Evolutionary conservation across 2,797 vertebrate genomes (phyloP), one percentile per base, ranked within the genome.

Genomic region (Hippocampus kuda): DNA sequence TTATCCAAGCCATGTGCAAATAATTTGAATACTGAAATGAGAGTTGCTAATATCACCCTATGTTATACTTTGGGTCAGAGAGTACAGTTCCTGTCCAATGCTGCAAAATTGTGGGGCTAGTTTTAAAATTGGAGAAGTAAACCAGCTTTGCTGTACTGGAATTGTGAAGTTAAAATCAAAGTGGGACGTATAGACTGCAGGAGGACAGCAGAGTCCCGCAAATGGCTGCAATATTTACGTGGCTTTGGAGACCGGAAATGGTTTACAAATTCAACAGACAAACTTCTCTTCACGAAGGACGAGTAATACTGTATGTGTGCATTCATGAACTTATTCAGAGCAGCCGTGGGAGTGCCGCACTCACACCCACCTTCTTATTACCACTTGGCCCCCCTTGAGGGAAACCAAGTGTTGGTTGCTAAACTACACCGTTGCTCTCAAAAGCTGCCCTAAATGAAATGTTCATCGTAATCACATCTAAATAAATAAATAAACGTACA

Each of bases 271-370:
- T 34, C 30, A 34, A 38, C 59, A 61, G 18, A 27, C 26, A 24
- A 73, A 70, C 71, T 67, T 67, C 75, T 83, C 68, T 62, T 78
- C 70, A 71, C 27, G 70, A 70, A 64, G 11, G 61, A 48, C 75
- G 73, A 79, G 42, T 70, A 71, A 38, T 7, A 38, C 34, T 7
- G 81, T 78, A 53, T 1, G 49, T 63, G 79, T 78, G 70, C 78
- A 74, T 77, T 68, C 20, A 2, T 74, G 75, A 79, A 77, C 79
- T 72, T 68, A 60, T 73, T 61, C 65, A 18, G 18, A 34, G 4
- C 49, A 70, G 66, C 73, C 26, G 56, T 59, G 56, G 56, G 56
- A 79, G 64, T 66, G 66, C 68, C 74, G 73, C 41, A 71, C 53
- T 20, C 63, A 48, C 60, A 65, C 66, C 59, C 69, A 73, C 77